Evolutionary conservation across 2,888 invertebrate species (phyloP), one percentile per base, ranked within the genome.

Genomic region (Bibio marci): DNA sequence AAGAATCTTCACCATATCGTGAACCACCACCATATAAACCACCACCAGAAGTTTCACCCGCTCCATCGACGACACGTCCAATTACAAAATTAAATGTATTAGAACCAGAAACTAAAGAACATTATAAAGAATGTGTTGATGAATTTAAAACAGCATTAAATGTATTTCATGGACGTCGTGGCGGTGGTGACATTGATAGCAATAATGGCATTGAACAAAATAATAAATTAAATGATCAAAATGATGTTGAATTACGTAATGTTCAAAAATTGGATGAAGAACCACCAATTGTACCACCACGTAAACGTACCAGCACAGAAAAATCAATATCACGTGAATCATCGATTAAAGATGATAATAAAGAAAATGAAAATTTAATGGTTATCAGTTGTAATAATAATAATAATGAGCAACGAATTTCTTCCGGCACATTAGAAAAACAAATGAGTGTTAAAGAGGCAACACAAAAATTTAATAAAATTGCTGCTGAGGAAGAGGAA

Each of bases 381-480:
- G 8, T 6, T 8, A 22, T 8, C 4, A 6, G 57, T 42, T 56
- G 56, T 41, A 57, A 56, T 44, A 54, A 54, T 30, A 12, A 15
- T 10, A 36, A 44, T 32, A 52, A 54, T 17, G 53, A 55, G 3
- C 34, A 37, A 22, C 35, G 38, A 30, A 35, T 39, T 33, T n/a
- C 11, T 13, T 14, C 15, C 10, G 14, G 10, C 6, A 36, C 27
- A 28, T 28, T 62, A 43, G 74, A 74, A 50, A 72, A 73, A 49
- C 70, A 76, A 51, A 75, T 90, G 45, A 90, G 87, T 51, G 92
- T 94, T 10, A 88, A 85, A 56, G 92, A 94, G 59, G 72, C 88
- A 43, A 87, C 86, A 52, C 81, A 85, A 64, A 88, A 88, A 64
- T 87, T 92, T 58, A 91, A 94, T 60, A 73, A 83, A 48, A 76